Evolutionary conservation across 2,888 invertebrate genomes (phyloP), one percentile per base, ranked within the genome.

Genomic region (Luffia ferchaultella): DNA sequence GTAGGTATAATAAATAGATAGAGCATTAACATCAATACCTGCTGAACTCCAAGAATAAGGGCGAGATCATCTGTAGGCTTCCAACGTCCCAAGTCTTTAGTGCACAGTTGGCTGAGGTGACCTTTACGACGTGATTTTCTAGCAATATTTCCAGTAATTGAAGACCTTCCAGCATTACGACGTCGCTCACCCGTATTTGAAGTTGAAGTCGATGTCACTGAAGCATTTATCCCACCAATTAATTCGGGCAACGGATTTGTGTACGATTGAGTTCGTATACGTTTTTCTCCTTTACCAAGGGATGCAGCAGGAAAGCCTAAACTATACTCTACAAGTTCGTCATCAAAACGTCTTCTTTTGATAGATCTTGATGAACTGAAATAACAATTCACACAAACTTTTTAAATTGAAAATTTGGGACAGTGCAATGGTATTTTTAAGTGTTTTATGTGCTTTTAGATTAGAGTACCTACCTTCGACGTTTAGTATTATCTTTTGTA

Each of bases 41-140:
- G 98, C 64, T 96, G 93, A 2, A 98, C 95, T 53, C 96, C 97
- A 55, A 95, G 90, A 54, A 99, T 95, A 1, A 99, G 85, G 0
- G 95, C 93, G 20, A 98, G 82, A 83, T 99, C 99, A 84, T 99
- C 99, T 18, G 94, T 93, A 1, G 98, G 97, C 68, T 98, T 97
- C 98, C 98, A 99, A 50, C 96, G 87, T 0, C 97, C 97, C 45
- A 95, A 82, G 76, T 94, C 94, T 77, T 94, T 92, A 1, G 92
- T 91, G 2, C 92, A 88, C 57, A 91, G 74, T 49, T 90, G 89
- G 65, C 88, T 90, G 7, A 89, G 80, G 55, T 90, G 89, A 46
- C 88, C 87, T 58, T 89, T 89, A 55, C 88, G 89, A 49, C 86
- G 86, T 45, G 79, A 76, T 54, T 85, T 85, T 45, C 85, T 79